phyloP scores from a whole-genome alignment of 2,888 invertebrate genomes.

The Myathropa florea region DNA sequence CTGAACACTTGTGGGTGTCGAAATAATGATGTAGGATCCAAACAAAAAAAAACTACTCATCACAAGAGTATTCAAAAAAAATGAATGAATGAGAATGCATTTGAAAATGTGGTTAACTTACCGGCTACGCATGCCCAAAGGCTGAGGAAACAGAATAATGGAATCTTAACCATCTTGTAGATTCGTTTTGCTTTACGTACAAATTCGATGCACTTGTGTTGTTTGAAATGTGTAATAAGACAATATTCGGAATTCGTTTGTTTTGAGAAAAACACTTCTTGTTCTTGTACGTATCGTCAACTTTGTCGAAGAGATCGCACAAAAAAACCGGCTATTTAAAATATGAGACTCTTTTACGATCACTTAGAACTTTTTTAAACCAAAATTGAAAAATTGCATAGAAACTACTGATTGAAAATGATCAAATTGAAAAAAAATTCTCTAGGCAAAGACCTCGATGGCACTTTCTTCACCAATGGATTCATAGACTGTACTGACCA shows the following conservation, averaged over 20 bases:
- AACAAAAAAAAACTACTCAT: neutral
- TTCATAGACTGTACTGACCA: slow-evolving; percentile 68
- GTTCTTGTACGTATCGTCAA: neutral
- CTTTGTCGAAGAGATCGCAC: neutral
- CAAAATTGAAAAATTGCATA: neutral
- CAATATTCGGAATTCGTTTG: neutral
- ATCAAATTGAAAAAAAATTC: neutral
- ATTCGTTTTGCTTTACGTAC: neutral
- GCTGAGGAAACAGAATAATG: slow-evolving; percentile 48
- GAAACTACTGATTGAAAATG: neutral
- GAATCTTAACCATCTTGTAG: slow-evolving; percentile 48
- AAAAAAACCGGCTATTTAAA: neutral
- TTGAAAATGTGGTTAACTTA: slow-evolving; percentile 19
- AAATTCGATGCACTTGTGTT: slow-evolving; percentile 4
- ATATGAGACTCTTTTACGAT: neutral
- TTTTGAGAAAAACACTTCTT: neutral
- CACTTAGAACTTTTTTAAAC: neutral
- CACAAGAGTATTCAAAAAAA: too few relatives aligned
- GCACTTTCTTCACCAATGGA: slow-evolving; percentile 65
- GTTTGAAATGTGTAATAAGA: too few relatives aligned
- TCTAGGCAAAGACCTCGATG: slow-evolving; percentile 42
- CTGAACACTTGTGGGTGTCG: neutral
- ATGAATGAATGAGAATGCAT: too few relatives aligned
- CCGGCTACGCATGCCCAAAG: slow-evolving; percentile 52
- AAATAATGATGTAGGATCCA: neutral